A percentile compares a stretch with the other conserved stretches of the same genome.
These are phyloP conservation scores for Pionites leucogaster DNA, from an alignment of 2,113 vertebrate species.

Conservation along the genomic window DNA sequence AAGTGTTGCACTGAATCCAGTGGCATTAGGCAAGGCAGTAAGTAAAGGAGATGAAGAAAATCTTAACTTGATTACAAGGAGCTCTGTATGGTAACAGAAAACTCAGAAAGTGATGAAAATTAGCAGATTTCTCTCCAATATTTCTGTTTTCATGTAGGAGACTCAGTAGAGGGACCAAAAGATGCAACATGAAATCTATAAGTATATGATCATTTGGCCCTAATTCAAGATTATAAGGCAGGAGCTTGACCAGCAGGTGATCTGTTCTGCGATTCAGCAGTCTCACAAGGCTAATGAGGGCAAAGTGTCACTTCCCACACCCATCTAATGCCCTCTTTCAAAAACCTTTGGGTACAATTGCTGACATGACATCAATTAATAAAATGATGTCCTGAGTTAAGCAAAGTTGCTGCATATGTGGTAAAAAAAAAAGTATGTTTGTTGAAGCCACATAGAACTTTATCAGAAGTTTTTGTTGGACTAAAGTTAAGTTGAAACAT, in stretches of 20 bases:
- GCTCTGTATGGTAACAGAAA: neutral
- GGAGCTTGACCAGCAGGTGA: neutral
- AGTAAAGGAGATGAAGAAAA: neutral
- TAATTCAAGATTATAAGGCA: neutral
- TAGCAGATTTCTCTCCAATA: neutral
- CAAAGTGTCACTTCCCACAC: neutral
- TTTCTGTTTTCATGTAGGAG: neutral
- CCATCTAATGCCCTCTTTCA: neutral
- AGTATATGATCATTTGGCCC: neutral
- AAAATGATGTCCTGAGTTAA: neutral
- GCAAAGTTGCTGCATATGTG: neutral
- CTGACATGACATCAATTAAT: neutral
- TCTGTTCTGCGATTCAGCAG: neutral
- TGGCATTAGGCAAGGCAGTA: neutral
- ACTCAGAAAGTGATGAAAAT: neutral
- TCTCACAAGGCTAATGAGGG: neutral
- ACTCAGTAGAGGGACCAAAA: neutral
- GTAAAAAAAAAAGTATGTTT: neutral
- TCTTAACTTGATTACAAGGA: neutral
- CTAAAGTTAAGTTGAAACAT: neutral
- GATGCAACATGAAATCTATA: neutral
- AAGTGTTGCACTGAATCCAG: neutral
- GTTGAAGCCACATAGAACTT: neutral
- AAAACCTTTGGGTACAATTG: neutral
- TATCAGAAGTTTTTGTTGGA: neutral